Evolutionary conservation across 2,888 invertebrate species (phyloP).

Genomic region (Noctuana brunneofusca): DNA sequence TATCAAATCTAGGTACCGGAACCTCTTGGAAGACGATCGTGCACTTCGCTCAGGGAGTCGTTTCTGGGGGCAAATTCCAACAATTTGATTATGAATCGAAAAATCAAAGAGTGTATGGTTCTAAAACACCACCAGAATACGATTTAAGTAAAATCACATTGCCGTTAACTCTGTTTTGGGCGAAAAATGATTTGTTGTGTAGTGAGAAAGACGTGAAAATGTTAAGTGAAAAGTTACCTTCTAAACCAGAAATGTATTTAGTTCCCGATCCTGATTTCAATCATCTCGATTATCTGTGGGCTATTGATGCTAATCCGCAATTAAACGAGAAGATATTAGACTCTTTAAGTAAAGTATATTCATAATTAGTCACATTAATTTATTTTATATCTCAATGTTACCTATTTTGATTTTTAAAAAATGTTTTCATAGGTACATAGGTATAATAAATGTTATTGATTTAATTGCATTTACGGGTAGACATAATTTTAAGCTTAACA

Average conservation of each 20-base stretch:
- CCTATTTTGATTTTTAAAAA: no score
- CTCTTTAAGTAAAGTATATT: constrained; percentile 45
- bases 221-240: constrained; percentile 75
- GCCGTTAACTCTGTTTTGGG: constrained; percentile 86
- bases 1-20: no score
- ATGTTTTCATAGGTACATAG: no score
- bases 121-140: constrained; percentile 83
- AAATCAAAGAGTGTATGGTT: constrained; percentile 83
- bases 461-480: neutral
- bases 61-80: constrained; percentile 80
- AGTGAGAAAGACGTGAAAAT: constrained; percentile 83
- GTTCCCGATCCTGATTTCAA: constrained; percentile 85
- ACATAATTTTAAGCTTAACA: neutral
- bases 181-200: constrained; percentile 88
- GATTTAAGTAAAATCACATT: constrained; percentile 82
- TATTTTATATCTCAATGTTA: no score
- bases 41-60: constrained; percentile 86
- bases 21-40: constrained; percentile 87
- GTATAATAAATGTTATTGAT: neutral
- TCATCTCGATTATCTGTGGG: constrained; percentile 89
- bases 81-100: constrained; percentile 86
- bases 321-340: constrained; percentile 80
- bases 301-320: constrained; percentile 81
- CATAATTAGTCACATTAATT: neutral
- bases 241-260: constrained; percentile 76